These are phyloP conservation scores for Drosophila equinoxialis DNA, from an alignment of 1,140 invertebrate species.

Conservation along the genomic window DNA sequence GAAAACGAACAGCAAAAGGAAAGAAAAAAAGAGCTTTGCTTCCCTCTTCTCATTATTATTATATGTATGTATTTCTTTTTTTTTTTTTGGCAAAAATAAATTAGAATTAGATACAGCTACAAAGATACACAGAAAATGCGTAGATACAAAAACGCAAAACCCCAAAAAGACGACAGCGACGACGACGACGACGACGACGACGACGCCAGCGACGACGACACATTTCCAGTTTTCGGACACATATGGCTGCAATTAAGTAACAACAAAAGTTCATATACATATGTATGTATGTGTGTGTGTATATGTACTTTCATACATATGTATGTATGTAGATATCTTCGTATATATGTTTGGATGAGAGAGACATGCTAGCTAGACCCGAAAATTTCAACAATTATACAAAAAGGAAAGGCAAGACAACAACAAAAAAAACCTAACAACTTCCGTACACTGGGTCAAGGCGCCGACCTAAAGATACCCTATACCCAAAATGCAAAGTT, in stretches of 20 bases:
- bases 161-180: constrained; percentile 10
- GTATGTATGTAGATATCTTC: neutral
- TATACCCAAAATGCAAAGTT: too few species aligned
- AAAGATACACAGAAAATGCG: constrained; percentile 63
- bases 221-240: constrained; percentile 68
- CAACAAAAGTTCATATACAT: constrained; percentile 33
- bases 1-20: too few species aligned
- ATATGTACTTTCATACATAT: constrained; percentile 6
- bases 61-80: constrained; percentile 48
- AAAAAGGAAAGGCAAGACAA: constrained; percentile 19
- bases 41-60: constrained; percentile 47
- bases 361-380: constrained; percentile 12
- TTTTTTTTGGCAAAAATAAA: constrained; percentile 70
- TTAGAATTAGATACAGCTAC: constrained; percentile 69
- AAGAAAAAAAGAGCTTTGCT: constrained; percentile 31
- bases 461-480: neutral
- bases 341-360: constrained; percentile 6
- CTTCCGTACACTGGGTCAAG: neutral
- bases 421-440: neutral
- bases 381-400: constrained; percentile 12
- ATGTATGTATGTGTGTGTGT: neutral
- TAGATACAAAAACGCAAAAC: constrained; percentile 48
- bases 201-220: constrained; percentile 38
- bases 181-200: neutral
- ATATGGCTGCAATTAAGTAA: constrained; percentile 79